Evolutionary conservation across 2,888 invertebrate species (phyloP).

Genomic region (Epirrita christyi): DNA sequence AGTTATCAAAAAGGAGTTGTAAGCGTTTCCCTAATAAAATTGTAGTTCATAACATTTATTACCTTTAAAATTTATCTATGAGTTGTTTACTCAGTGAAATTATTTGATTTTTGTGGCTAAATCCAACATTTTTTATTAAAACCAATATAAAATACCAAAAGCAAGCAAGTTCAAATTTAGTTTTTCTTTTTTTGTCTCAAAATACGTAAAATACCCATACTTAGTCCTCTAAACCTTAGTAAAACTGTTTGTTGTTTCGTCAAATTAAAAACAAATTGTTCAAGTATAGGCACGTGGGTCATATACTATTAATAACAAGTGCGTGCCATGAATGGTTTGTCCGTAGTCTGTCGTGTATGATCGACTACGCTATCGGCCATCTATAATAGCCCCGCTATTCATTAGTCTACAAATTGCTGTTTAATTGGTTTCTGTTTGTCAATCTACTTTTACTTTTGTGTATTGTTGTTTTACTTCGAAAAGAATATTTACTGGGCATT

Average conservation of each 20-base stretch:
- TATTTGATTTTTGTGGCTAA: too few species aligned
- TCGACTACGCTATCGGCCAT: slow-evolving; percentile 21
- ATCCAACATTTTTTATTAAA: too few species aligned
- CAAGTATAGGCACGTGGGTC: neutral
- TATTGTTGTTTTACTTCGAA: too few species aligned
- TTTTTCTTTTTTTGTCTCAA: too few species aligned
- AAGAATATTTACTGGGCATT: too few species aligned
- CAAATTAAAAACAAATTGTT: slow-evolving; percentile 1
- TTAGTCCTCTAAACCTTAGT: neutral
- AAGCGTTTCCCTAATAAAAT: too few species aligned
- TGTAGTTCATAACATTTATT: too few species aligned
- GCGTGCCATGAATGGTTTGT: slow-evolving; percentile 9
- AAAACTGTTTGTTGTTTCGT: neutral
- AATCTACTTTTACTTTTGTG: neutral
- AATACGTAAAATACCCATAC: neutral
- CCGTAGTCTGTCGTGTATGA: slow-evolving; percentile 12
- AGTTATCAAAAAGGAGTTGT: too few species aligned
- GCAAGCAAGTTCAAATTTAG: too few species aligned
- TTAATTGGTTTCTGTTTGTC: slow-evolving; percentile 23
- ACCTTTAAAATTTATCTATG: too few species aligned
- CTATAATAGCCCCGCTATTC: slow-evolving; percentile 4
- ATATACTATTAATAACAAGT: slow-evolving; percentile 3
- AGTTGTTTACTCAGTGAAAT: too few species aligned
- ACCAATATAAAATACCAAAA: too few species aligned
- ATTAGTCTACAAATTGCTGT: slow-evolving; percentile 24